Evolutionary conservation across 2,113 vertebrate genomes (phyloP).

Genomic region (Thalassoma bifasciatum): DNA sequence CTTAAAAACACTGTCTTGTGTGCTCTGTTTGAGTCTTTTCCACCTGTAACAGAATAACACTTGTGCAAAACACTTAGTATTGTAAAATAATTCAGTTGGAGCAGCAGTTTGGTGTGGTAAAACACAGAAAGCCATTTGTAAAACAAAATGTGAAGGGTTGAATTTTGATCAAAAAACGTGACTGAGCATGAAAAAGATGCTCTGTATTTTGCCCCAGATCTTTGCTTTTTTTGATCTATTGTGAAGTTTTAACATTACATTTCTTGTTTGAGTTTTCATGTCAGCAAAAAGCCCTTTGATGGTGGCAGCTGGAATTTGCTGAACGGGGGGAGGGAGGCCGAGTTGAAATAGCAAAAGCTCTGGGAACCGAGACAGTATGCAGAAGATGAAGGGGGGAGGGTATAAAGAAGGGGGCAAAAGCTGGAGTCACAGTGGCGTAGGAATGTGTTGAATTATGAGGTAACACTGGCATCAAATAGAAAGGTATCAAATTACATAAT

Average conservation of each 20-base stretch:
- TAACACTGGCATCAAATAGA: constrained; percentile 34
- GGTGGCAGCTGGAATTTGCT: constrained; percentile 72
- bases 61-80: no score
- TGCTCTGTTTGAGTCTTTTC: neutral
- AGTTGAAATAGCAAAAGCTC: constrained; percentile 70
- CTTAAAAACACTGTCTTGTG: neutral
- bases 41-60: neutral
- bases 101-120: neutral
- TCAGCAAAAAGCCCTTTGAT: constrained; percentile 66
- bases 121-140: neutral
- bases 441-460: constrained; percentile 53
- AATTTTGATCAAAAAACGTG: neutral
- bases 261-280: constrained; percentile 26
- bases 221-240: neutral
- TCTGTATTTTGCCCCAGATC: neutral
- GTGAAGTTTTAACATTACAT: constrained; percentile 13
- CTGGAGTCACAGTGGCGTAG: constrained; percentile 23
- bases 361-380: constrained; percentile 58
- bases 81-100: neutral
- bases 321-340: constrained; percentile 49
- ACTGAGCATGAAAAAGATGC: neutral
- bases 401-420: constrained; percentile 16
- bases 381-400: constrained; percentile 55
- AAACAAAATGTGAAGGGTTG: neutral
- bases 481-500: constrained; percentile 31